These are phyloP conservation scores for Leptinotarsa haldemani DNA, from an alignment of 2,888 invertebrate genomes.

Conservation along the genomic window DNA sequence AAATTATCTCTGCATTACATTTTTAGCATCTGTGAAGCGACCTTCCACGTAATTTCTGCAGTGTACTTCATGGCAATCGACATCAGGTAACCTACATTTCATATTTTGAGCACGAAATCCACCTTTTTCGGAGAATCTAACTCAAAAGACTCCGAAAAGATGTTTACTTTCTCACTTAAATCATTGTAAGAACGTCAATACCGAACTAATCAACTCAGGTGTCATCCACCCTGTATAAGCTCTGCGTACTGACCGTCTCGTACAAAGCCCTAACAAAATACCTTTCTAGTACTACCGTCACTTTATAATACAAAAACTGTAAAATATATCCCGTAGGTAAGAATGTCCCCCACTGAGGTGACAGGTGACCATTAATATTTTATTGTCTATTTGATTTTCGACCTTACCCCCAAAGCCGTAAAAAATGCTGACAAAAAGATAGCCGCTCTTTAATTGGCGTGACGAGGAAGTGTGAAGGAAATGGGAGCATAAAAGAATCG, in stretches of 20 bases:
- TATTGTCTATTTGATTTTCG: slow-evolving; percentile 44
- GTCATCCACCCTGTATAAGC: slow-evolving; percentile 19
- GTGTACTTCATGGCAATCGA: no score
- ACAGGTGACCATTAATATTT: slow-evolving; percentile 47
- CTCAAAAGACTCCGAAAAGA: neutral
- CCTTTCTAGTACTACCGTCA: slow-evolving; percentile 28
- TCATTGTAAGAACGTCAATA: neutral
- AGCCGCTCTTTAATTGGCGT: slow-evolving; percentile 33
- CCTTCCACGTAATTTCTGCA: no score
- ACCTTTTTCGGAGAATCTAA: neutral
- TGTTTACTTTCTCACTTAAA: neutral
- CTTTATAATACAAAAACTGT: slow-evolving; percentile 35
- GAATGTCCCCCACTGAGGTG: slow-evolving; percentile 45
- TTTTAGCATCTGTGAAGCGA: no score
- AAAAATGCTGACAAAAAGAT: slow-evolving; percentile 40
- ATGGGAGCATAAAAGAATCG: slow-evolving; percentile 25
- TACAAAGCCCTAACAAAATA: slow-evolving; percentile 28
- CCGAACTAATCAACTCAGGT: neutral
- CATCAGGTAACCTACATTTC: neutral
- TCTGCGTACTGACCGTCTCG: slow-evolving; percentile 14
- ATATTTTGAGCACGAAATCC: neutral
- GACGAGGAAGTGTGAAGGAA: slow-evolving; percentile 36
- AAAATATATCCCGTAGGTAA: slow-evolving; percentile 40
- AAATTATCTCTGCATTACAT: no score
- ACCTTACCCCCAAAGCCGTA: slow-evolving; percentile 39